Percentiles rank a stretch among this genome's conserved stretches.
These are phyloP conservation scores for Himalopsyche anomala DNA, from an alignment of 2,888 invertebrate genomes.

Conservation along the genomic window DNA sequence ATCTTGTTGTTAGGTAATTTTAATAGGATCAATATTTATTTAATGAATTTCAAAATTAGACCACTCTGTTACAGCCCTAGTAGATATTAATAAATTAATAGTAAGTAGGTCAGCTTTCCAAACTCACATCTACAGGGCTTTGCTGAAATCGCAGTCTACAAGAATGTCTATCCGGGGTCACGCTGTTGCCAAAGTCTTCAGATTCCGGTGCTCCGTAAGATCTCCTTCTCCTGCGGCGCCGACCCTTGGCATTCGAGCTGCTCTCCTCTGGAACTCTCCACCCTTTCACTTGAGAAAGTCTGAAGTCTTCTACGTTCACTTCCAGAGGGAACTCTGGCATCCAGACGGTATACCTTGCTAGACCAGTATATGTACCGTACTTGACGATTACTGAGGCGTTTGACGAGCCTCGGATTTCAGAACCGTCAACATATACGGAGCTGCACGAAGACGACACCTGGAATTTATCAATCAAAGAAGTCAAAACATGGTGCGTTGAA, in stretches of 20 bases:
- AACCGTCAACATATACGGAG: slow-evolving; percentile 96
- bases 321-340: slow-evolving; percentile 97
- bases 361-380: slow-evolving; percentile 92
- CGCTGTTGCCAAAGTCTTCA: slow-evolving; percentile 81
- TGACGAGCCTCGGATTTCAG: slow-evolving; percentile 94
- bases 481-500: too few species aligned
- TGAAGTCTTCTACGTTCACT: slow-evolving; percentile 91
- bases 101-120: background rate
- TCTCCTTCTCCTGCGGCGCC: slow-evolving; percentile 77
- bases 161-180: slow-evolving; percentile 78
- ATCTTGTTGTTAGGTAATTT: background rate
- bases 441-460: slow-evolving; percentile 97
- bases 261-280: slow-evolving; percentile 94
- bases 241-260: slow-evolving; percentile 73
- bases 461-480: slow-evolving; percentile 64
- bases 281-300: slow-evolving; percentile 87
- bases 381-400: slow-evolving; percentile 96
- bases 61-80: background rate
- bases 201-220: slow-evolving; percentile 71
- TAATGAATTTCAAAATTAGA: background rate
- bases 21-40: too few species aligned
- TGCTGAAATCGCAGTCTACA: slow-evolving; percentile 94
- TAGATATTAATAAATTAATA: background rate
- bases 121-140: slow-evolving; percentile 87
- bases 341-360: slow-evolving; percentile 95